Conservation (phyloP, 2,797 vertebrate species). For the Myotis daubentonii region DNA sequence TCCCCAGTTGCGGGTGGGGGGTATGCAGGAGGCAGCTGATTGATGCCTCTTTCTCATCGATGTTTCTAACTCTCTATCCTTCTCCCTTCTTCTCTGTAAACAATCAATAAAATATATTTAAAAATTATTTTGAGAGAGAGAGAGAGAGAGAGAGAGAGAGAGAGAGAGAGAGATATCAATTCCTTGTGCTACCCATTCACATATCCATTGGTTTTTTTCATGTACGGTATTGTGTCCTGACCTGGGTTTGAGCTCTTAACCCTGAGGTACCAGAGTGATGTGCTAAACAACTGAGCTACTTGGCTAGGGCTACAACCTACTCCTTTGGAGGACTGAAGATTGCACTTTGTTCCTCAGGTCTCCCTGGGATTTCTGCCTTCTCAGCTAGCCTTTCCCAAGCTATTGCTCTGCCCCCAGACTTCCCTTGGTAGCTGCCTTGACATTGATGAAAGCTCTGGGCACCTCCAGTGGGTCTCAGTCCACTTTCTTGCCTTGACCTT, state of each 20-base stretch:
- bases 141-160: neutral
- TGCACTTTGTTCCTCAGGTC: accelerated
- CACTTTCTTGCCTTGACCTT: neutral
- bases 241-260: neutral
- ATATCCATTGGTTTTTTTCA: neutral
- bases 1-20: too few species aligned
- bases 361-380: neutral
- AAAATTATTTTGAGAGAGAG: too few species aligned
- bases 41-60: too few species aligned
- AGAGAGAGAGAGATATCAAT: neutral
- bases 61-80: too few species aligned
- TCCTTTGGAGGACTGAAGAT: neutral
- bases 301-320: neutral
- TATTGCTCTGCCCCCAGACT: accelerated
- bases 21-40: too few species aligned
- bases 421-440: neutral
- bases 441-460: neutral
- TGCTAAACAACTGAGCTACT: neutral
- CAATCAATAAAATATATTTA: too few species aligned
- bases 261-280: neutral
- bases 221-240: neutral
- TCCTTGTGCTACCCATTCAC: neutral
- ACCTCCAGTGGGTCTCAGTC: neutral
- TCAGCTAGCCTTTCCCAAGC: neutral
- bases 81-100: too few species aligned